Evolutionary conservation across 2,888 invertebrate species (phyloP), one percentile per base, ranked within the genome.

Genomic region (Diachrysia chrysitis): DNA sequence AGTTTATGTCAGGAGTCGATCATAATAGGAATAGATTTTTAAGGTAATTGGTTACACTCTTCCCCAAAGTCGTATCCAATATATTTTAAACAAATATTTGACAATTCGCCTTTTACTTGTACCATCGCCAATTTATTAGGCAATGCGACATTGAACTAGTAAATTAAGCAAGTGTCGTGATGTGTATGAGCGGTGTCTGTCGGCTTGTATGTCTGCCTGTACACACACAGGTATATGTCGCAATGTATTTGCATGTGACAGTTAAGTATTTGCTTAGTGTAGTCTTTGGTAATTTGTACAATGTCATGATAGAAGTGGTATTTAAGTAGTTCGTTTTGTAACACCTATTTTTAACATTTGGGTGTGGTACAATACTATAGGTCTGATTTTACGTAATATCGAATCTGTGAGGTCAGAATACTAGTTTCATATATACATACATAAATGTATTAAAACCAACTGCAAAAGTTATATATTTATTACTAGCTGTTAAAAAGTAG

Each of bases 91-190:
- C n/a, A n/a, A n/a, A n/a, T n/a, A n/a, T n/a, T n/a, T n/a, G n/a
- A 17, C 4, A 4, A 1, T 32, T 55, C 32, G 56, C 37, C 9
- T 74, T 42, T 63, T 12, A 63, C 67, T 58, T 78, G 54, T 55
- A 66, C 72, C 57, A 48, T 7, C 17, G 6, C 3, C 46, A 16
- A 51, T 37, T 56, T 48, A 63, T 77, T 63, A 62, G 25, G 71
- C 68, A 74, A 77, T 37, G 53, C 63, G 91, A 92, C 93, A 91
- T 90, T 93, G 92, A 90, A 89, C 88, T 86, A 86, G 84, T 83
- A 87, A 84, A 87, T 91, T 85, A 86, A 79, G 88, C 84, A 88
- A 90, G 83, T 76, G 75, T 82, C 76, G 67, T 75, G 84, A 72
- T 72, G 51, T 72, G 35, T 56, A 25, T 58, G 42, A 19, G 17